Evolutionary conservation across 1,140 invertebrate species (phyloP), one percentile per base, ranked within the genome.

Genomic region (Stenopsyche tienmushanensis): DNA sequence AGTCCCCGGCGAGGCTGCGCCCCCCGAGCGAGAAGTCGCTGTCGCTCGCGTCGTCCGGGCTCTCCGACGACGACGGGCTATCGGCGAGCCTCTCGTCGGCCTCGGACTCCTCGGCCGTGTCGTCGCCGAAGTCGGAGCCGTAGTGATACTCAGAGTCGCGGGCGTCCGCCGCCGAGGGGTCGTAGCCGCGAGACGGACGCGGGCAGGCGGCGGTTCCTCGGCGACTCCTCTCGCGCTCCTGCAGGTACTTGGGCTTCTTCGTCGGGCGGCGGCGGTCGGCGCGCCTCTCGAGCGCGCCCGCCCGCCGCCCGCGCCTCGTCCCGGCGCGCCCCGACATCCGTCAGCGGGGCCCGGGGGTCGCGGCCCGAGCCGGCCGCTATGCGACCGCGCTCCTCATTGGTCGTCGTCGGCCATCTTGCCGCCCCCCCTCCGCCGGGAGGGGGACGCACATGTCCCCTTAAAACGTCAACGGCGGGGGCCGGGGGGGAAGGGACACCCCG

Each of bases 121-220:
- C 88, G 72, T 92, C 91, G 1, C 90, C 91, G 76, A 94, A 94
- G 76, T 93, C 92, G 1, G 91, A 93, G 0, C 92, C 92, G 77
- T 94, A 94, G 75, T 93, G 90, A 76, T 93, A 94, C 72, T 94
- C 92, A 1, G 90, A 91, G 72, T 92, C 90, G 65, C 89, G 85
- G 71, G 90, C 86, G 62, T 90, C 88, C n/a, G 86, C 83, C 13
- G 83, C 84, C 53, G 82, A 79, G 8, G 86, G 84, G 79, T 90
- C 90, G 75, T 91, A 92, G 65, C 42, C 23, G 85, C 70, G 85
- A 88, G 88, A 83, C 76, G 84, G 84, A 68, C 84, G 86, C 49
- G 83, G 83, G 1, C 85, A 84, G 9, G 86, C 88, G 8, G 91
- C 91, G 8, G 92, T 92, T 72, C 89, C 90, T 17, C 85, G 82